Evolutionary conservation across 2,888 invertebrate species (phyloP).

Genomic region (Parthenolecanium corni): DNA sequence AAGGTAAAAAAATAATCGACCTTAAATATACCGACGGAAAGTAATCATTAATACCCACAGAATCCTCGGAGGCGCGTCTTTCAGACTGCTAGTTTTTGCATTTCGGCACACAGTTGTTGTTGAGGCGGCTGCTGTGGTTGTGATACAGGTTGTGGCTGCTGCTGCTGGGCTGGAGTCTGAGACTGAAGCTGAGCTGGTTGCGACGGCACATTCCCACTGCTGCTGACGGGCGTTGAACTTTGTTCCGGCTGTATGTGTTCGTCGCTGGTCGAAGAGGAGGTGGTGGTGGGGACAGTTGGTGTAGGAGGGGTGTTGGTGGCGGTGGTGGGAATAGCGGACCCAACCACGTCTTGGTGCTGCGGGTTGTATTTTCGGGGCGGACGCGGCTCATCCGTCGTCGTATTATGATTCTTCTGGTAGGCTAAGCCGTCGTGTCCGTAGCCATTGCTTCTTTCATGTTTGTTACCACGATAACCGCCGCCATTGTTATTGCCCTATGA

Average conservation of each 20-base stretch:
- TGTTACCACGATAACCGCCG: not conserved
- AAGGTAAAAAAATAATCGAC: not conserved
- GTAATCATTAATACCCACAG: too few species aligned
- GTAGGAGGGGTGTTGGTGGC: not conserved
- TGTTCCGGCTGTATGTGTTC: slow-evolving; percentile 5
- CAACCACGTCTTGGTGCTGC: not conserved
- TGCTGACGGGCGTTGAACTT: not conserved
- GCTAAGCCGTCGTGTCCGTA: not conserved
- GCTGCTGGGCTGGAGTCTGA: not conserved
- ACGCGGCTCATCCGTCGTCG: not conserved
- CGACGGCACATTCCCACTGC: not conserved
- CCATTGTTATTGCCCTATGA: not conserved
- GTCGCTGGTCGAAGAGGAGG: not conserved
- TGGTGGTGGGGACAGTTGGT: not conserved
- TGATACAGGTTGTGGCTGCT: not conserved
- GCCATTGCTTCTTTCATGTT: slow-evolving; percentile 15
- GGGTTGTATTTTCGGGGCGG: not conserved
- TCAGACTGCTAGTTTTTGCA: slow-evolving; percentile 19
- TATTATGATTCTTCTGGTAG: not conserved
- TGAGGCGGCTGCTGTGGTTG: slow-evolving; percentile 5
- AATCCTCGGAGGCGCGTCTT: not conserved
- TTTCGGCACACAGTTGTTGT: slow-evolving; percentile 15
- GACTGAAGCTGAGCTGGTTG: not conserved
- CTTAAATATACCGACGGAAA: not conserved
- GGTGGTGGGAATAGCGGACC: not conserved